phyloP scores from a whole-genome alignment of 1,140 invertebrate genomes.

The Diplogasteroides magnus region DNA sequence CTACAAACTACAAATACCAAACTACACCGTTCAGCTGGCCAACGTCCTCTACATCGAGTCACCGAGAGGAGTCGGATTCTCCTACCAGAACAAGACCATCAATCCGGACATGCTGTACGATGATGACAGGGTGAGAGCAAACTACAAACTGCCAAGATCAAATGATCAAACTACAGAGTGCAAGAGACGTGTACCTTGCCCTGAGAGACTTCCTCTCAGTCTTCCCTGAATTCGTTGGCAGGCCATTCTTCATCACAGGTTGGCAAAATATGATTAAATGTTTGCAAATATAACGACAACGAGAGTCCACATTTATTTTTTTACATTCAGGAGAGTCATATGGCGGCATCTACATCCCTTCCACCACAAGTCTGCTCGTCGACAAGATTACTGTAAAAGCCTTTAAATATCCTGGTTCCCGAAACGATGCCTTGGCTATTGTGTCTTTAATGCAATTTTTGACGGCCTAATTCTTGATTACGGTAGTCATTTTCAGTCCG shows the following conservation, averaged over 20 bases:
- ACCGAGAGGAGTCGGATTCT: conserved; percentile 62
- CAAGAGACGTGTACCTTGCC: conserved; percentile 21
- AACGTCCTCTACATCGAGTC: conserved; percentile 67
- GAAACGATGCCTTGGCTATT: too few species aligned
- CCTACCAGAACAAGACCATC: conserved; percentile 56
- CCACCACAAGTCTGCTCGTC: conserved; percentile 16
- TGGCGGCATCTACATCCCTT: conserved; percentile 35
- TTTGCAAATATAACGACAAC: neutral
- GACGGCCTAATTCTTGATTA: neutral
- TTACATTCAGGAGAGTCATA: conserved; percentile 56
- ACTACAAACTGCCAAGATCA: neutral
- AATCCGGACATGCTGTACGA: conserved; percentile 58
- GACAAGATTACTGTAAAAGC: conserved; percentile 25
- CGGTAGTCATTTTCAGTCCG: conserved; percentile 24
- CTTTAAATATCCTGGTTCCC: too few species aligned
- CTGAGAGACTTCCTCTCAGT: conserved; percentile 58
- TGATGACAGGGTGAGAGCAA: conserved; percentile 41
- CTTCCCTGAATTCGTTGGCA: conserved; percentile 59
- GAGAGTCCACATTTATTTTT: too few species aligned
- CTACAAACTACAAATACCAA: conserved; percentile 32
- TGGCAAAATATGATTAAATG: neutral
- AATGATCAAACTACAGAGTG: conserved; percentile 7
- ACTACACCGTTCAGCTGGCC: conserved; percentile 60
- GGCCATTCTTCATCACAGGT: conserved; percentile 57
- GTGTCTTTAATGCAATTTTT: neutral